Conservation (phyloP, 2,888 invertebrate species). For the Lypha dubia region DNA sequence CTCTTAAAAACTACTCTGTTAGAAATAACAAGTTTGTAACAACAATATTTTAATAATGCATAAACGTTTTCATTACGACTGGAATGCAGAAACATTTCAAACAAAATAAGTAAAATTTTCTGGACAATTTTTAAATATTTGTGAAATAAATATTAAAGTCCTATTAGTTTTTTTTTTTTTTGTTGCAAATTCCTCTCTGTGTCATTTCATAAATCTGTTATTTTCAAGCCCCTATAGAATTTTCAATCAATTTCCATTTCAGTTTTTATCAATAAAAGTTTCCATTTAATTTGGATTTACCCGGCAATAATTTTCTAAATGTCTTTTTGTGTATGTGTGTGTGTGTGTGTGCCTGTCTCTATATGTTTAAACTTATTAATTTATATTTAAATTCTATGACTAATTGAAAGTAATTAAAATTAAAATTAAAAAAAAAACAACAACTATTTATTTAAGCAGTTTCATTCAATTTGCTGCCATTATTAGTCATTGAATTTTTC, state of each 20-base stretch:
- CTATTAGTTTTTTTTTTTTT: not conserved
- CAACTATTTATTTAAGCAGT: slow-evolving; percentile 45
- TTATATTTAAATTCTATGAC: slow-evolving; percentile 68
- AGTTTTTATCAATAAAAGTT: not conserved
- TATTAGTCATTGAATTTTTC: slow-evolving; percentile 60
- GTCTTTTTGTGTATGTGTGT: not conserved
- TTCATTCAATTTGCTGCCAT: slow-evolving; percentile 48
- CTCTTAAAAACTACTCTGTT: no score
- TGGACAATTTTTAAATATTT: no score
- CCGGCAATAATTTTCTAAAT: slow-evolving; percentile 11
- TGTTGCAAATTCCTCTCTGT: not conserved
- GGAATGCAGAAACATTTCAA: no score
- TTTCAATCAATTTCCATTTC: not conserved
- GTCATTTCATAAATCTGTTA: not conserved
- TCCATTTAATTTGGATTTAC: slow-evolving; percentile 11
- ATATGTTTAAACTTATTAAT: slow-evolving; percentile 58
- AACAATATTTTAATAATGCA: no score
- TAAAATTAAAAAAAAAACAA: not conserved
- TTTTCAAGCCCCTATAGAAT: not conserved
- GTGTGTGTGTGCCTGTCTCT: no score
- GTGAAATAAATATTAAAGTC: no score
- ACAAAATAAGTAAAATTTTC: no score
- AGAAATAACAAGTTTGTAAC: no score
- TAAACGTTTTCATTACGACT: no score
- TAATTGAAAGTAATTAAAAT: slow-evolving; percentile 64